A percentile compares a stretch with the other conserved stretches of the same genome.
phyloP scores from a whole-genome alignment of 2,888 invertebrate genomes.

The Pegoplata infirma region DNA sequence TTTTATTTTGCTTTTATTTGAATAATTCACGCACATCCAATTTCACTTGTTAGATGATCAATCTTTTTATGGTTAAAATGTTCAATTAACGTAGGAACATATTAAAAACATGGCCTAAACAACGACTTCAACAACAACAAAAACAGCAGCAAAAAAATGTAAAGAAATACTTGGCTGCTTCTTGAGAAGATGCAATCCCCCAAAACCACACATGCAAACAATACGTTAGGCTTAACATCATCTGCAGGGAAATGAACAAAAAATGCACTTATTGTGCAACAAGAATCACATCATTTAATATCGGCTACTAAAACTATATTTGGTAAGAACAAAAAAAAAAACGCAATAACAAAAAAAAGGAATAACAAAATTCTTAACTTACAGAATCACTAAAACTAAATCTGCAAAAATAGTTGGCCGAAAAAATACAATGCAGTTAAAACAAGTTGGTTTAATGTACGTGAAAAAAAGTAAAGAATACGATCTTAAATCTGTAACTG shows the following conservation, averaged over 20 bases:
- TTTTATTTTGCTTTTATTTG: constrained; percentile 51
- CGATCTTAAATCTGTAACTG: constrained; percentile 46
- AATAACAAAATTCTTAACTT: constrained; percentile 21
- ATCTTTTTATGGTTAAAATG: constrained; percentile 62
- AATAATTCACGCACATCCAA: constrained; percentile 58
- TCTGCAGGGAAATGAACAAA: not conserved
- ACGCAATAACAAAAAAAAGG: not conserved
- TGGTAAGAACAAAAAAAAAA: constrained; percentile 19
- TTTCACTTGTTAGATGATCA: constrained; percentile 61
- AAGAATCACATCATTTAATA: constrained; percentile 50
- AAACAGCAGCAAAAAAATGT: not conserved
- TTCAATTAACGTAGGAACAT: constrained; percentile 59
- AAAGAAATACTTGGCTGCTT: constrained; percentile 27
- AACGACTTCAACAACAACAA: constrained; percentile 2
- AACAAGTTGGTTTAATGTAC: constrained; percentile 34
- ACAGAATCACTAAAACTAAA: constrained; percentile 18
- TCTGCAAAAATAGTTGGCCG: not conserved
- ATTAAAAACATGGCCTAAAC: constrained; percentile 40
- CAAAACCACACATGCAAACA: constrained; percentile 43
- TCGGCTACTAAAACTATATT: constrained; percentile 49
- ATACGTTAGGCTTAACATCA: not conserved
- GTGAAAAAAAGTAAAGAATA: constrained; percentile 5
- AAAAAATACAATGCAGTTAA: constrained; percentile 20
- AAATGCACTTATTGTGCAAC: constrained; percentile 40
- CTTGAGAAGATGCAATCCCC: constrained; percentile 26